phyloP scores from a whole-genome alignment of 2,113 vertebrate species.

The Brienomyrus brachyistius region DNA sequence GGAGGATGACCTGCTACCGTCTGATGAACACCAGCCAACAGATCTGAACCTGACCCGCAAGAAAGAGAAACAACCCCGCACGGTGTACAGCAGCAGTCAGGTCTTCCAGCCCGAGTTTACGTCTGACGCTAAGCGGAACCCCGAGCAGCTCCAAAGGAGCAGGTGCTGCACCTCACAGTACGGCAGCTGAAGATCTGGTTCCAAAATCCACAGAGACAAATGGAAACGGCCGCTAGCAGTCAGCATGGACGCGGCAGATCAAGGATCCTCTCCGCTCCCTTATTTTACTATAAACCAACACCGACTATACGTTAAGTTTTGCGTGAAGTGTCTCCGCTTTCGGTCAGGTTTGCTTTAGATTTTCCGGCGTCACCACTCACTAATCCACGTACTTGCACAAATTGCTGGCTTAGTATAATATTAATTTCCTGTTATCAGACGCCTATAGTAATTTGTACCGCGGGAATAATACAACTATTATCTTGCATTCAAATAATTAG shows the following conservation, averaged over 20 bases:
- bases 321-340: slow-evolving; percentile 62
- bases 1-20: slow-evolving; percentile 35
- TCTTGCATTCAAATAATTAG: slow-evolving; percentile 45
- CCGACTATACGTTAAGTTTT: slow-evolving; percentile 57
- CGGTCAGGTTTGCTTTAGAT: slow-evolving; percentile 65
- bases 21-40: slow-evolving; percentile 26
- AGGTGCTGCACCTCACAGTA: slow-evolving; percentile 75
- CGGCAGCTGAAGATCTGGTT: slow-evolving; percentile 90
- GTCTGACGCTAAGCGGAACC: slow-evolving; percentile 79
- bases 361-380: slow-evolving; percentile 78
- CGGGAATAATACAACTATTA: slow-evolving; percentile 17
- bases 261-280: slow-evolving; percentile 81
- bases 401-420: slow-evolving; percentile 81
- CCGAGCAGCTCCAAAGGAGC: slow-evolving; percentile 80
- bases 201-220: slow-evolving; percentile 79
- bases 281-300: slow-evolving; percentile 75
- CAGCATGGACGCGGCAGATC: slow-evolving; percentile 74
- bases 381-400: slow-evolving; percentile 71
- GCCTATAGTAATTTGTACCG: slow-evolving; percentile 49
- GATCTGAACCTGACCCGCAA: slow-evolving; percentile 52
- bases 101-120: slow-evolving; percentile 83
- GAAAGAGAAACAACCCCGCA: slow-evolving; percentile 77
- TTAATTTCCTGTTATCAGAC: slow-evolving; percentile 6
- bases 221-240: slow-evolving; percentile 86
- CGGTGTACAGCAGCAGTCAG: slow-evolving; percentile 79